phyloP scores from a whole-genome alignment of 2,888 invertebrate genomes.

The Thymelicus acteon region DNA sequence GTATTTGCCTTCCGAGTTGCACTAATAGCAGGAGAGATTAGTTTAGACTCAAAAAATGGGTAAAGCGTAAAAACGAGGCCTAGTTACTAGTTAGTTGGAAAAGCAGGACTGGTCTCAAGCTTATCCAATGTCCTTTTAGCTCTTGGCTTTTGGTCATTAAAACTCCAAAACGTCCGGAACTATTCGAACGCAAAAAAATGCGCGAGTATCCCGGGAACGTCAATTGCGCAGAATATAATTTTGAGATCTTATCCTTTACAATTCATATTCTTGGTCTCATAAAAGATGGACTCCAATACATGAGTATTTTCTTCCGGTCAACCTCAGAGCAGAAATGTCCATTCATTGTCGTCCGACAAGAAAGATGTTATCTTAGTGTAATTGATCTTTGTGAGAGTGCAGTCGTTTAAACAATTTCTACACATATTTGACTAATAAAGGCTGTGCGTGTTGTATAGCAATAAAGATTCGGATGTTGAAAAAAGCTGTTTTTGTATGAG shows the following conservation, averaged over 20 bases:
- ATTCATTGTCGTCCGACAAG: conserved; percentile 28
- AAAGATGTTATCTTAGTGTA: conserved; percentile 30
- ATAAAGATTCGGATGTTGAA: conserved; percentile 32
- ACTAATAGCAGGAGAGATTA: too few species aligned
- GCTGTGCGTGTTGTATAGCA: conserved; percentile 27
- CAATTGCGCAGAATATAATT: background rate
- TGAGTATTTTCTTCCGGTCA: conserved; percentile 36
- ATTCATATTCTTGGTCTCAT: background rate
- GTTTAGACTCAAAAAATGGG: too few species aligned
- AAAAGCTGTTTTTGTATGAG: conserved; percentile 30
- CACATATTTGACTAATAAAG: conserved; percentile 19
- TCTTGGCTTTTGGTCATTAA: background rate
- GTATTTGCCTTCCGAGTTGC: too few species aligned
- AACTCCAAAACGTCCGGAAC: background rate
- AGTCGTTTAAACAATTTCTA: conserved; percentile 23
- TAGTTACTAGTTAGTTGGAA: too few species aligned
- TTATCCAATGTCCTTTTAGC: too few species aligned
- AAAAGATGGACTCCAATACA: conserved; percentile 21
- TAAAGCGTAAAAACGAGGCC: too few species aligned
- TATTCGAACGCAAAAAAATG: background rate
- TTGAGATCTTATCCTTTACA: conserved; percentile 7
- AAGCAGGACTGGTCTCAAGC: too few species aligned
- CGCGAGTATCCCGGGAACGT: background rate
- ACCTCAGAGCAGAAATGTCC: conserved; percentile 30
- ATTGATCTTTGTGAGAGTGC: conserved; percentile 33